Percentiles rank a stretch among this genome's conserved stretches.
Conservation (phyloP, 2,888 invertebrate genomes). For the Liopterus haemorrhoidalis region DNA sequence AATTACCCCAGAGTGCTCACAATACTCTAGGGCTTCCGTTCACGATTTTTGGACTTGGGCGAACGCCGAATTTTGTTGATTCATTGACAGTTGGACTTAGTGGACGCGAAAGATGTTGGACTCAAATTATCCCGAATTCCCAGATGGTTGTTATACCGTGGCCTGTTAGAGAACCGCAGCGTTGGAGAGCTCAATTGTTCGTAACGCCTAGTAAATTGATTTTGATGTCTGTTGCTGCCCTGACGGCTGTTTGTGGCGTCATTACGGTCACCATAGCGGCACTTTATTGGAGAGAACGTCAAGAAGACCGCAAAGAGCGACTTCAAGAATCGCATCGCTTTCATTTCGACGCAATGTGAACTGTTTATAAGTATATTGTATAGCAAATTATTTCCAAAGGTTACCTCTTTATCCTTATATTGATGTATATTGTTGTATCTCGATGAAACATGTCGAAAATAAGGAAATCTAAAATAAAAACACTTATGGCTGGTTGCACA, state of each 20-base stretch:
- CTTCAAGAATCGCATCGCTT: slow-evolving; percentile 76
- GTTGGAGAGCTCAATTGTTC: slow-evolving; percentile 88
- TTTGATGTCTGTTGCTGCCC: slow-evolving; percentile 81
- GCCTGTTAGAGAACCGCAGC: slow-evolving; percentile 66
- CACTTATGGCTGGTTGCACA: too few species aligned
- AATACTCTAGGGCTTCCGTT: slow-evolving; percentile 92
- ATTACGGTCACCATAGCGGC: slow-evolving; percentile 79
- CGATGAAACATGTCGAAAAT: too few species aligned
- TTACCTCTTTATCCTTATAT: too few species aligned
- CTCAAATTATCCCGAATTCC: slow-evolving; percentile 90
- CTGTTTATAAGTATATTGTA: too few species aligned
- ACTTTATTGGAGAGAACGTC: slow-evolving; percentile 84
- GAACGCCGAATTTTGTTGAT: slow-evolving; percentile 97
- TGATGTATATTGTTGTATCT: too few species aligned
- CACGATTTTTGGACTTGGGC: slow-evolving; percentile 93
- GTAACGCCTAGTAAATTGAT: slow-evolving; percentile 92
- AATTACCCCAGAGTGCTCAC: slow-evolving; percentile 87
- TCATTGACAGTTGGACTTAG: slow-evolving; percentile 73
- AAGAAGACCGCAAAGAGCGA: slow-evolving; percentile 72
- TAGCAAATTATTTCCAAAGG: too few species aligned
- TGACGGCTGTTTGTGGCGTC: slow-evolving; percentile 79
- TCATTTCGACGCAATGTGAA: slow-evolving; percentile 81
- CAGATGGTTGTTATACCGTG: slow-evolving; percentile 93
- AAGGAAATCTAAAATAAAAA: too few species aligned
- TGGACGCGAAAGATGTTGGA: slow-evolving; percentile 56